Base-by-base conservation (phyloP, 2,113 vertebrate genomes). In the Azemiops feae region DNA sequence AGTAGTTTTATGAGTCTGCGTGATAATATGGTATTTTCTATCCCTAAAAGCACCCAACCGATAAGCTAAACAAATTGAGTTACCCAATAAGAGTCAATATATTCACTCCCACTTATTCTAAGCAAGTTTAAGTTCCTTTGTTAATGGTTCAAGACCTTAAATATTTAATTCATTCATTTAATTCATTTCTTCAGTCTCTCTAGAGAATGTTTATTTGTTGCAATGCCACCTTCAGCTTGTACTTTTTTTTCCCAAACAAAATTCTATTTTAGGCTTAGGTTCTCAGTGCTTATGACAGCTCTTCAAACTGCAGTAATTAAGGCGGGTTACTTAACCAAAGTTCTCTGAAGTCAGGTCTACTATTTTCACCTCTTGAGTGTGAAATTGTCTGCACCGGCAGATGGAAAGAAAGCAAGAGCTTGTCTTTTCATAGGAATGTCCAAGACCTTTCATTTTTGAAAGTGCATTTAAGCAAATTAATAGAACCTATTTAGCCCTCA, bases 401-500 rank as follows among this genome's bases (percentile, higher is more conserved):
- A 64, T 30, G 30, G 47, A 60, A 86, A 89, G 54, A 50, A 53
- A 89, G 10, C n/a, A 81, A 90, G 20, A 30, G 30, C 20, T 89
- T 54, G 43, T 47, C 53, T 90, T 23, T 52, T 74, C 45, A 53
- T 22, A 60, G 55, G 55, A 52, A 43, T 10, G 22, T 90, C 58
- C 4, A 25, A 55, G 25, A 55, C 39, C 55, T 90, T 86, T 86
- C 27, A 27, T 52, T 57, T 60, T n/a, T 90, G 52, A 90, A 90
- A n/a, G 8, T 16, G n/a, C 85, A 47, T 90, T 60, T n/a, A 86
- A 23, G 14, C 27, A 60, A 34, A 60, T 23, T 52, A 93, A 86
- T 34, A 93, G 74, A 86, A 45, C 0, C 9, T 0, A 0, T 85
- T 93, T 95, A 69, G 92, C 89, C 88, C 90, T 90, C 27, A 0